Base-by-base conservation (phyloP, 2,888 invertebrate genomes). In the Lordiphosa fenestrarum region DNA sequence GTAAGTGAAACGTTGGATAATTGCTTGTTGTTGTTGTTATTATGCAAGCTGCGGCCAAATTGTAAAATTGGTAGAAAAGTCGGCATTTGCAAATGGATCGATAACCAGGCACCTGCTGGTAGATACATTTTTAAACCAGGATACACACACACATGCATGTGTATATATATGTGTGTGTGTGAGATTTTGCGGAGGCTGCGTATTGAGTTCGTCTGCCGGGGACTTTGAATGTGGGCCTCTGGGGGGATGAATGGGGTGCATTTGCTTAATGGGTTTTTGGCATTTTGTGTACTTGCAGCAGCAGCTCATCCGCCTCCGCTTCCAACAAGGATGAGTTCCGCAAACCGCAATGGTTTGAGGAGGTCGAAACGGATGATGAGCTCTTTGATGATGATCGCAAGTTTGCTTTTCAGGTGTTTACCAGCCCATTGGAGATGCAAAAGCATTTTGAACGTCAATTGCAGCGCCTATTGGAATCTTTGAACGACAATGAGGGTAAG, bases 361-460 rank as follows among this genome's bases (percentile, higher is more conserved):
- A 90, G 55, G 85, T 86, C 23, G 90, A 90, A 71, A 89, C 89
- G 4, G 89, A 90, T 47, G 90, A 90, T 69, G 90, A 90, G 56
- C 76, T 89, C 12, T 89, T 88, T 49, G 89, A 88, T 25, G 87
- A 88, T 54, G 88, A 89, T 71, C 86, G 87, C 33, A 87, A 86
- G 64, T 89, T 89, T 66, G 86, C 90, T 7, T 92, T 93, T 72
- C 90, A 90, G 69, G 87, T 93, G n/a, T 92, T 92, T 63, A 90
- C 91, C 19, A 91, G 92, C 87, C 92, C 93, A 0, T 71, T 92
- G 66, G 91, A 93, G 87, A 91, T 93, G 86, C 92, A 92, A 61
- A 90, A 90, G 61, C 92, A 91, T 70, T 92, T 93, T 73, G 92
- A 93, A 77, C 89, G 91, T 6, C 92, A 93, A 85, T 90, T 93